Conservation (phyloP, 2,888 invertebrate genomes). For the Seira ritae region DNA sequence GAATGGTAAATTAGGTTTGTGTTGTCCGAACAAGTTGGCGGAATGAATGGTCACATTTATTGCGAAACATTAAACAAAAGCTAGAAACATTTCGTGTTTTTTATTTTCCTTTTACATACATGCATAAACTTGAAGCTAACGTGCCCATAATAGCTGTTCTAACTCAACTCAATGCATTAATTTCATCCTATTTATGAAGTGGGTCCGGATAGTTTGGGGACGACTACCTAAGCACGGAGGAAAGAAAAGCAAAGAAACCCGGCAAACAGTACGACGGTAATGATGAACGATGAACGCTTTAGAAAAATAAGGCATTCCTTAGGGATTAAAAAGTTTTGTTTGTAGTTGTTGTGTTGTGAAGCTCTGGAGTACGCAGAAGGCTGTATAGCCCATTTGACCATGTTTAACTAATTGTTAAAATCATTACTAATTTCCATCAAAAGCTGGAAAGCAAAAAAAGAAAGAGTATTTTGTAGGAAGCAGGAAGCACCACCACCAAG, state of each 20-base stretch:
- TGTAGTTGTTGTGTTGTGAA: not conserved
- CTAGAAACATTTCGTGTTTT: not conserved
- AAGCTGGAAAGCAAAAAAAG: slow-evolving; percentile 70
- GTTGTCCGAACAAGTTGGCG: slow-evolving; percentile 20
- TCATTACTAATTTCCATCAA: slow-evolving; percentile 74
- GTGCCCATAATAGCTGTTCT: too few relatives aligned
- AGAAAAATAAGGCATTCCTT: slow-evolving; percentile 39
- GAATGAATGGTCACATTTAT: slow-evolving; percentile 9
- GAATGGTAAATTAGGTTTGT: slow-evolving; percentile 58
- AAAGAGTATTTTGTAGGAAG: not conserved
- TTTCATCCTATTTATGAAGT: too few relatives aligned
- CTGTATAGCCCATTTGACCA: slow-evolving; percentile 73
- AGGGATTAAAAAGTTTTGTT: slow-evolving; percentile 31
- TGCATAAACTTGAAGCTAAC: too few relatives aligned
- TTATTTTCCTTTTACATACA: not conserved
- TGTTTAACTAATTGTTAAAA: slow-evolving; percentile 74
- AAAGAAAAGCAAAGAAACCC: not conserved
- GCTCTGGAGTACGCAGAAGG: slow-evolving; percentile 24
- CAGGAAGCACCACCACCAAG: slow-evolving; percentile 6
- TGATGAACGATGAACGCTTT: slow-evolving; percentile 28
- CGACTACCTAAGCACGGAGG: too few relatives aligned
- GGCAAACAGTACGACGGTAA: slow-evolving; percentile 5
- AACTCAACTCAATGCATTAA: too few relatives aligned
- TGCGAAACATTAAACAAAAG: not conserved
- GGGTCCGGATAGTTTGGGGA: too few relatives aligned